Percentiles rank a stretch among this genome's conserved stretches.
These are phyloP conservation scores for Epicauta chinensis DNA, from an alignment of 1,140 invertebrate genomes.

Conservation along the genomic window DNA sequence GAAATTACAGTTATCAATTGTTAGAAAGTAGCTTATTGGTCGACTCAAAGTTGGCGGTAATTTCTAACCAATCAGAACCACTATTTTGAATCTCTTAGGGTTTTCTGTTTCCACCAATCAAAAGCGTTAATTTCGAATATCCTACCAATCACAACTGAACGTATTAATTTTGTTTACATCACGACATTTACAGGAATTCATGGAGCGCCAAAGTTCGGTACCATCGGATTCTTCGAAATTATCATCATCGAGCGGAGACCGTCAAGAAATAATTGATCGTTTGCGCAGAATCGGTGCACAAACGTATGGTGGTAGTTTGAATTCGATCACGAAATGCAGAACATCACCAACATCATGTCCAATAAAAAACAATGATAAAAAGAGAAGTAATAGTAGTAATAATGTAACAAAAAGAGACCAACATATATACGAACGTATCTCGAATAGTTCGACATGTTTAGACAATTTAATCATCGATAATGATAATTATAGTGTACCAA, in stretches of 20 bases:
- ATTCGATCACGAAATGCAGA: background rate
- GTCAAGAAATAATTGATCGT: slow-evolving; percentile 23
- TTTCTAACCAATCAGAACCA: no score
- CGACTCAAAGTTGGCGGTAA: no score
- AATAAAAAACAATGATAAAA: background rate
- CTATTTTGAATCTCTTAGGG: no score
- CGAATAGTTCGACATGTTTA: background rate
- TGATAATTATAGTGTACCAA: slow-evolving; percentile 5
- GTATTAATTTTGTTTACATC: slow-evolving; percentile 36
- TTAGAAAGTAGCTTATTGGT: no score
- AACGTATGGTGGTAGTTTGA: slow-evolving; percentile 20
- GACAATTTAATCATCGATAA: slow-evolving; percentile 1
- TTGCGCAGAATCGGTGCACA: slow-evolving; percentile 31
- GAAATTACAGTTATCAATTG: no score
- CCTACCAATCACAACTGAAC: slow-evolving; percentile 24
- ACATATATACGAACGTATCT: slow-evolving; percentile 18
- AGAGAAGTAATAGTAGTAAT: background rate
- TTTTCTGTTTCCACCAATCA: no score
- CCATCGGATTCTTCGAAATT: no score
- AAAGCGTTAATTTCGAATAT: slow-evolving; percentile 16
- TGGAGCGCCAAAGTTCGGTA: slow-evolving; percentile 23
- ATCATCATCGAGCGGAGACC: no score
- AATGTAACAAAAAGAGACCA: background rate
- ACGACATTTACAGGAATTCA: background rate
- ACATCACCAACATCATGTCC: background rate